Conservation (phyloP, 2,888 invertebrate genomes). For the Octodonta nipae region DNA sequence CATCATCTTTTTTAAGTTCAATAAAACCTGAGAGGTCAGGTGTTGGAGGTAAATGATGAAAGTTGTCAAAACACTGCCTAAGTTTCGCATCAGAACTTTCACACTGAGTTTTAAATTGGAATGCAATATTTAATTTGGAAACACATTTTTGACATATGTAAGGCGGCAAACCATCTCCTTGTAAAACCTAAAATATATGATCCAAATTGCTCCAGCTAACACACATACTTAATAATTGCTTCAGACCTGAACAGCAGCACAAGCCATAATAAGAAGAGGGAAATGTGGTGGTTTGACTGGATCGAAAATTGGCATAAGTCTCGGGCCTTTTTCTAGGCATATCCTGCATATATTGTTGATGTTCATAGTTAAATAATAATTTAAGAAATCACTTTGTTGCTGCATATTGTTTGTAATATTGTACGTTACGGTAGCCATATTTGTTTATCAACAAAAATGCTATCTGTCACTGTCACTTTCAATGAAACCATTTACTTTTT, state of each 20-base stretch:
- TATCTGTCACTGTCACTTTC: no score
- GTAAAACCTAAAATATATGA: slow-evolving; percentile 26
- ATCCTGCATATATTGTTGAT: slow-evolving; percentile 35
- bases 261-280: slow-evolving; percentile 35
- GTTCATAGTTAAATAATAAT: slow-evolving; percentile 34
- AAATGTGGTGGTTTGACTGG: slow-evolving; percentile 34
- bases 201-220: not conserved
- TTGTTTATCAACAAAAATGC: no score
- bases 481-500: no score
- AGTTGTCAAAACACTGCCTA: slow-evolving; percentile 29
- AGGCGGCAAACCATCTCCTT: slow-evolving; percentile 33
- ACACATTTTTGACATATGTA: slow-evolving; percentile 35
- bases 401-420: slow-evolving; percentile 20
- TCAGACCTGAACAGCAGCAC: slow-evolving; percentile 36
- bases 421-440: slow-evolving; percentile 21
- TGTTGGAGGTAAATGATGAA: slow-evolving; percentile 23
- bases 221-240: not conserved
- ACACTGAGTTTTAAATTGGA: slow-evolving; percentile 35
- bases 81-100: slow-evolving; percentile 33
- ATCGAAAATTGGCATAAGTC: slow-evolving; percentile 35
- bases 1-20: slow-evolving; percentile 25
- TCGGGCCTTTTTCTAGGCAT: slow-evolving; percentile 33
- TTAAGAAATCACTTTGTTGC: slow-evolving; percentile 28
- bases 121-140: slow-evolving; percentile 32
- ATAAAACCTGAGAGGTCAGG: slow-evolving; percentile 27